Evolutionary conservation across 2,797 vertebrate species (phyloP).

Genomic region (Catamblyrhynchus diadema): DNA sequence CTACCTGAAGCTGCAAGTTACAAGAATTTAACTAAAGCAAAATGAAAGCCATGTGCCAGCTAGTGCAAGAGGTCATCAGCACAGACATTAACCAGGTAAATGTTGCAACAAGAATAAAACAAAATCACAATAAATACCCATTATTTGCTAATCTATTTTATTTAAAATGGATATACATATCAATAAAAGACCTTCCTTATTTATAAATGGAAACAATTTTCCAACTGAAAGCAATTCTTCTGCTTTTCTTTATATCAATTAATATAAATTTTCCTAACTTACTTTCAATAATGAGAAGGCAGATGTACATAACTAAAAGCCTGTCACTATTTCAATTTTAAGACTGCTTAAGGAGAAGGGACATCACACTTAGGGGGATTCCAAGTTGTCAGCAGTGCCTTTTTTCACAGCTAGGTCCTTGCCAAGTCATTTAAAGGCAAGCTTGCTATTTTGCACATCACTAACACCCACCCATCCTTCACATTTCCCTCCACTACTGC

Average conservation of each 20-base stretch:
- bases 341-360: neutral
- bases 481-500: slow-evolving; percentile 23
- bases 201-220: neutral
- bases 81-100: neutral
- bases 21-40: neutral
- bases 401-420: slow-evolving; percentile 32
- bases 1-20: neutral
- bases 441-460: slow-evolving; percentile 35
- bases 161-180: neutral
- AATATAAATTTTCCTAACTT: neutral
- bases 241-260: neutral
- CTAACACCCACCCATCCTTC: slow-evolving; percentile 31
- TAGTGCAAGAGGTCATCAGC: neutral
- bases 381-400: slow-evolving; percentile 41
- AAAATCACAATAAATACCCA: neutral
- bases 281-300: neutral
- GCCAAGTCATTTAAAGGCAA: slow-evolving; percentile 46
- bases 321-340: neutral
- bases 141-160: neutral
- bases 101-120: neutral
- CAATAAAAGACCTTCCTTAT: neutral
- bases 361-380: slow-evolving; percentile 17
- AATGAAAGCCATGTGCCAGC: neutral
- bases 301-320: neutral
- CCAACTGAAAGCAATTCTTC: neutral